Base-by-base conservation (phyloP, 2,113 vertebrate species). In the Pantherophis guttatus region DNA sequence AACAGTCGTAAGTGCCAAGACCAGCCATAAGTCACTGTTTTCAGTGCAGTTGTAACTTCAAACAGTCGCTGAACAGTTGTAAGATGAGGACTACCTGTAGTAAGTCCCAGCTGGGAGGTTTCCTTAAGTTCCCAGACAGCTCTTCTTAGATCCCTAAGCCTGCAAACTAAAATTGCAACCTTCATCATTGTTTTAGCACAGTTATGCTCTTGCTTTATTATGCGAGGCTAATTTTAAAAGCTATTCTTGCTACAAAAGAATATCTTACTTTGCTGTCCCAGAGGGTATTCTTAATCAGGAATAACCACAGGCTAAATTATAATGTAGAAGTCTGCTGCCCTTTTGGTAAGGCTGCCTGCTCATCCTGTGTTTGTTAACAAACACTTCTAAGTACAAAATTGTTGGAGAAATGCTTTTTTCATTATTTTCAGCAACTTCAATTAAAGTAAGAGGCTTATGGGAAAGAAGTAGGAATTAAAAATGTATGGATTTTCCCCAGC, bases 271-370 rank as follows among this genome's bases (percentile, higher is more conserved):
- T 96, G 95, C 95, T 95, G 94, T 98, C 98, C 97, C 96, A 94
- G 96, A 98, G 98, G 98, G 97, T 98, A 95, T 97, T 98, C 97
- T 98, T 97, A 98, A 97, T 98, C 98, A 98, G 97, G 98, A 98
- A 97, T 97, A 97, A 98, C 98, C 97, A 94, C 96, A 97, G 98
- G 98, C 96, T 97, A 97, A 97, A 96, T 97, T 96, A 93, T 95
- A 95, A 97, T 95, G 94, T 96, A 96, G 95, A 96, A 97, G 96
- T 96, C 97, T 96, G 92, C 93, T 97, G 96, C 96, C 97, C 98
- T 98, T 97, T 98, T 96, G 97, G 97, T 93, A 95, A 93, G 94
- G 88, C 97, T 97, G 95, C 96, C 95, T 96, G 95, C 96, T 97
- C 95, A 0, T 95, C 93, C 93, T 19, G 93, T 97, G 96, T 98